Base-by-base conservation (phyloP, 1,140 invertebrate genomes). In the Planococcus citri region DNA sequence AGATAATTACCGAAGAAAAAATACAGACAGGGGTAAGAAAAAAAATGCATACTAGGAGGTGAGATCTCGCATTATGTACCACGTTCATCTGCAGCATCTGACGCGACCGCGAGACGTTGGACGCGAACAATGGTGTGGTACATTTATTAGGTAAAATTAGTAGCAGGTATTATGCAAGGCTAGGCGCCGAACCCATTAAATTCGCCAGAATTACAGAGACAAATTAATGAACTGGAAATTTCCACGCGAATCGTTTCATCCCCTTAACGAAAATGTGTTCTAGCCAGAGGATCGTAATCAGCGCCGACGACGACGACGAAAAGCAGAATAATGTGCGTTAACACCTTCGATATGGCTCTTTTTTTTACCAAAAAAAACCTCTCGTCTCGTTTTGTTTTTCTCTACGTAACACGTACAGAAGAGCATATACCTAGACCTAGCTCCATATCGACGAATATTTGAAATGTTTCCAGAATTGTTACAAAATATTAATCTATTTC, bases 211-310 rank as follows among this genome's bases (percentile, higher is more conserved):
- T 51, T 51, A 51, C 41, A 51, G 41, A 51, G 41, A 51, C 41
- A 51, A 51, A 51, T 51, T 51, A 51, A 51, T 51, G 41, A 51
- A 51, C 12, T 51, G 41, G 41, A 51, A 51, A 51, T 51, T 51
- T 51, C 41, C 41, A 51, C 41, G 6, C 41, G 12, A 51, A 51
- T 51, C 41, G 41, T 51, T 51, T 51, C n/a, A 6, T 51, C 41
- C 41, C 41, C n/a, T 51, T n/a, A n/a, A 51, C 41, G 41, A 51
- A 51, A 51, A 51, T 51, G 41, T 51, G 41, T 51, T 51, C 41
- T n/a, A n/a, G n/a, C 6, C n/a, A 17, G 10, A 51, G 12, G 10
- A 51, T 3, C 41, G 41, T 51, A 51, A 51, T 51, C 41, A 51
- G 10, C 41, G 41, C 4, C n/a, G n/a, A n/a, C n/a, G n/a, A n/a